Evolutionary conservation across 2,113 vertebrate species (phyloP).

Genomic region (Okapia johnstoni): DNA sequence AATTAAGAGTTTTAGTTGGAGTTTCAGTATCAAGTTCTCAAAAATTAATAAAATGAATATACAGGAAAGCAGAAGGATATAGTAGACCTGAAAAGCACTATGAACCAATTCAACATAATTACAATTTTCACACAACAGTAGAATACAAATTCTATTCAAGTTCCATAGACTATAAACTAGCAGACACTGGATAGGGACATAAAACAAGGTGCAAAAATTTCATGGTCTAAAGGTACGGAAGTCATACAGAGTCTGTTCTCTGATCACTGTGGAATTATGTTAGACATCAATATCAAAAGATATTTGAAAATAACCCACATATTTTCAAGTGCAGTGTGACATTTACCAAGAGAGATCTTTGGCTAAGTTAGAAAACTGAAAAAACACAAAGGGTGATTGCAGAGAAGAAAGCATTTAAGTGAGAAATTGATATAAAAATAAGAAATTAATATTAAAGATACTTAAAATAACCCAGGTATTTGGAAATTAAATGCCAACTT

Average conservation of each 20-base stretch:
- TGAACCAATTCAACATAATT: background rate
- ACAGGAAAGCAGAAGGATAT: background rate
- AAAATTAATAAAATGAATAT: background rate
- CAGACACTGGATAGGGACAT: background rate
- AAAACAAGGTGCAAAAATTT: background rate
- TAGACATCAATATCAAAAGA: background rate
- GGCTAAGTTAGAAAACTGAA: background rate
- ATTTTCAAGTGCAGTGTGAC: background rate
- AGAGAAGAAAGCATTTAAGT: background rate
- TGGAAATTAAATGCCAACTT: background rate
- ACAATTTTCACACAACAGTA: background rate
- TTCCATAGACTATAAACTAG: background rate
- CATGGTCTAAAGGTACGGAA: background rate
- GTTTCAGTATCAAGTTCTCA: background rate
- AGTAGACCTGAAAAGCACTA: background rate
- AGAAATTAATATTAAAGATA: background rate
- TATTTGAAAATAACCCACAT: background rate
- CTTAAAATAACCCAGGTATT: background rate
- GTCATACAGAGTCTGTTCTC: background rate
- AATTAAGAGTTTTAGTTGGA: background rate
- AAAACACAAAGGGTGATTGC: background rate
- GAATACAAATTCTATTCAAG: background rate
- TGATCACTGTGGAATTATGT: background rate
- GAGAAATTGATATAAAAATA: background rate
- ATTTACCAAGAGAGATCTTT: too few relatives aligned